Base-by-base conservation (phyloP, 2,888 invertebrate genomes). In the Ommatoiulus sabulosus region DNA sequence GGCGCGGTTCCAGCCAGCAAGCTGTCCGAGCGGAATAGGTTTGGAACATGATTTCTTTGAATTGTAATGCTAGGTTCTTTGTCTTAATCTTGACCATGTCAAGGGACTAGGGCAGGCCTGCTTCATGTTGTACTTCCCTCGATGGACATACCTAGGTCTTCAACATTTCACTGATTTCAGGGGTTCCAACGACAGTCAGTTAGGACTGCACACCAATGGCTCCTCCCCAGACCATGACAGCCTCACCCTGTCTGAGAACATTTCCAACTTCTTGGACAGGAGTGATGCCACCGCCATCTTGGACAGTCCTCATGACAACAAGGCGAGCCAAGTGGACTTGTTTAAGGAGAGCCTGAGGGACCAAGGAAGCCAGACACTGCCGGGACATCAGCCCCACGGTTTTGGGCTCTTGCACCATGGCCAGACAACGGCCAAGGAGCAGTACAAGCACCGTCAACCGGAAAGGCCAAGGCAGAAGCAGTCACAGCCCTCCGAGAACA, bases 1-100 rank as follows among this genome's bases (percentile, higher is more conserved):
- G 97, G 98, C 6, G 98, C 97, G 0, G 94, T 96, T 63, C 97
- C 97, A 0, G 96, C 97, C 5, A 95, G 94, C 88, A 95, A 96
- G 91, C 93, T 97, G 86, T 92, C 92, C 3, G 92, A 90, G 43
- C 12, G 52, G 84, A 52, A 84, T 35, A 88, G 87, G 80, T 88
- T 7, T 8, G 48, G n/a, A n/a, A n/a, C n/a, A n/a, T n/a, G n/a
- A n/a, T n/a, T n/a, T n/a, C n/a, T n/a, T n/a, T n/a, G n/a, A n/a
- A n/a, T n/a, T n/a, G n/a, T n/a, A n/a, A n/a, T n/a, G n/a, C n/a
- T n/a, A n/a, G n/a, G n/a, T n/a, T n/a, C n/a, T n/a, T n/a, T n/a
- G n/a, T n/a, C n/a, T n/a, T n/a, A n/a, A n/a, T n/a, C n/a, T n/a
- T n/a, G n/a, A n/a, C n/a, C n/a, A n/a, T n/a, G n/a, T n/a, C n/a